Evolutionary conservation across 2,797 vertebrate genomes (phyloP).

Genomic region (Syndactyla subalaris): DNA sequence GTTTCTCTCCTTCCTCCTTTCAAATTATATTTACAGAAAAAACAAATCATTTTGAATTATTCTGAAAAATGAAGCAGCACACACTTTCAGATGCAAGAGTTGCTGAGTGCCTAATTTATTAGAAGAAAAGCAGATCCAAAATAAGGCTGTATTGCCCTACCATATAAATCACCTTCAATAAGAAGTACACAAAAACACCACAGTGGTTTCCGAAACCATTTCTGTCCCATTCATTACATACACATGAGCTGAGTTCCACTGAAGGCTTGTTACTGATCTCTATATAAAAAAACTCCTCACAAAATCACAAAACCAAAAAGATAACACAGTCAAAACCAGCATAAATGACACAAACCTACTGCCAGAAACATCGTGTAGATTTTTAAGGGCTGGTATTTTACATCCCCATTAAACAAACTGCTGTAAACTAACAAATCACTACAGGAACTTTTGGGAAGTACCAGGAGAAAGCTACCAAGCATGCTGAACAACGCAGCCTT

Average conservation of each 20-base stretch:
- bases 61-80: not conserved
- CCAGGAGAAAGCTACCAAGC: not conserved
- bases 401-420: not conserved
- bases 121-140: not conserved
- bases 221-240: not conserved
- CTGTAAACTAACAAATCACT: accelerated
- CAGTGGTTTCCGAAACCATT: accelerated
- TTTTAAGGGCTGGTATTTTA: not conserved
- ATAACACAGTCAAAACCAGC: not conserved
- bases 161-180: not conserved
- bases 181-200: not conserved
- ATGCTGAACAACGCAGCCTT: accelerated
- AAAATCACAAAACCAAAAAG: not conserved
- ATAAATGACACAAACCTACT: accelerated
- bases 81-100: not conserved
- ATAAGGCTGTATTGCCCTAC: not conserved
- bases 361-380: accelerated
- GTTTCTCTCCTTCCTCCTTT: not conserved
- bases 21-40: not conserved
- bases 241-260: not conserved
- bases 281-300: not conserved
- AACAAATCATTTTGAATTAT: not conserved
- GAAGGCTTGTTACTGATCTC: not conserved
- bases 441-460: not conserved
- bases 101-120: not conserved